phyloP scores from a whole-genome alignment of 2,113 vertebrate genomes.

The Corydoras maculifer region DNA sequence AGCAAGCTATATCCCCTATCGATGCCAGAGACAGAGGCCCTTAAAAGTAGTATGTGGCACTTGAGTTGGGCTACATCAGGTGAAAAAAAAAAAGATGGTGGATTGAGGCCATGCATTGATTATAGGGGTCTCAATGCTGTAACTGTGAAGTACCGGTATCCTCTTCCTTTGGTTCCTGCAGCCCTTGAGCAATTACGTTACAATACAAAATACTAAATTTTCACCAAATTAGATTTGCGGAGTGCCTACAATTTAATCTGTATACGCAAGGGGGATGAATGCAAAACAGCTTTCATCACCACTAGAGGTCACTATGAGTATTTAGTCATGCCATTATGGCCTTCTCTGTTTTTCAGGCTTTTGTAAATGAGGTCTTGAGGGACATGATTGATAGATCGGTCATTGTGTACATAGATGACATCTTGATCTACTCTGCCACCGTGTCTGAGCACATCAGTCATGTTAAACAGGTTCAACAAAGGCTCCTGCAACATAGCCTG shows the following conservation, averaged over 20 bases:
- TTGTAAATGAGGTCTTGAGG: neutral
- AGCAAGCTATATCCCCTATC: too few relatives aligned
- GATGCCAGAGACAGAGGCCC: too few relatives aligned
- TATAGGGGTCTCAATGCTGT: neutral
- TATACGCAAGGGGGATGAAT: neutral
- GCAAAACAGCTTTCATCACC: neutral
- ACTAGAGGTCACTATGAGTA: neutral
- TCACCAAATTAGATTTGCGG: neutral
- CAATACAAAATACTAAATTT: neutral
- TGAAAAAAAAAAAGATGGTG: neutral
- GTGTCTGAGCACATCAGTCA: neutral
- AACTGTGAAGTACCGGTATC: neutral
- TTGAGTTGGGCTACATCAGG: neutral
- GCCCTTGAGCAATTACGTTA: neutral
- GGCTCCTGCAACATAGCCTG: neutral
- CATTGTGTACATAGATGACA: neutral
- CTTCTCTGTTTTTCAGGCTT: neutral
- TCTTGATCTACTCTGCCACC: neutral
- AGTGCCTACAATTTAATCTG: neutral
- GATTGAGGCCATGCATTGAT: neutral
- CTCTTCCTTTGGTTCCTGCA: neutral
- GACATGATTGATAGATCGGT: neutral
- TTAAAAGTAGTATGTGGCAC: too few relatives aligned
- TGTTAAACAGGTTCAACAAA: neutral
- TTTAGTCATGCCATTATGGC: neutral